Conservation (phyloP, 1,140 invertebrate species). For the Sesamia nonagrioides region DNA sequence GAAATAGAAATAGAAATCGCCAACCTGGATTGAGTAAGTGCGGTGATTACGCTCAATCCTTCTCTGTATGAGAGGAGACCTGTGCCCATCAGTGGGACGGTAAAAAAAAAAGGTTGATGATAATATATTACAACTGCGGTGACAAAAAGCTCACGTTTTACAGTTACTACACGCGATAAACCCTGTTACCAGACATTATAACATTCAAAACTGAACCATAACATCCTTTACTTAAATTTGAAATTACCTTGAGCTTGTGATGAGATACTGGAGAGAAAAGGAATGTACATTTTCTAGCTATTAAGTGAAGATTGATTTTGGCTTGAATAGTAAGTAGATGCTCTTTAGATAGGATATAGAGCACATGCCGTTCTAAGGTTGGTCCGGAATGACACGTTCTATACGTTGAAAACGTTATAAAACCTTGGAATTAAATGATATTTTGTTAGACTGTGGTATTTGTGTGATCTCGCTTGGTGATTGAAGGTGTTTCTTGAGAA, state of each 20-base stretch:
- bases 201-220: background rate
- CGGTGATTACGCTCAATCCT: no score
- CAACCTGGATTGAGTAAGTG: no score
- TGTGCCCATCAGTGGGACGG: no score
- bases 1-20: no score
- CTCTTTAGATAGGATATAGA: constrained; percentile 56
- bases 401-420: constrained; percentile 33
- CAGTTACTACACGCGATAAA: constrained; percentile 17
- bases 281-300: background rate
- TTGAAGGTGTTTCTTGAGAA: constrained; percentile 13
- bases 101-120: no score
- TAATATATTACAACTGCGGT: constrained; percentile 15
- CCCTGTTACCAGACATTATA: constrained; percentile 32
- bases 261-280: background rate
- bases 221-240: background rate
- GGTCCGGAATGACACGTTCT: constrained; percentile 48
- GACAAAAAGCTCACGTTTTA: constrained; percentile 34
- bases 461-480: background rate
- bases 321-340: constrained; percentile 1
- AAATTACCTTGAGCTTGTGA: background rate
- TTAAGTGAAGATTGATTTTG: background rate
- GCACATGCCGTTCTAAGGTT: constrained; percentile 52
- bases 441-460: constrained; percentile 25
- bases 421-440: constrained; percentile 42
- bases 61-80: no score